Conservation (phyloP, 1,140 invertebrate species). For the Ceratitis capitata region DNA sequence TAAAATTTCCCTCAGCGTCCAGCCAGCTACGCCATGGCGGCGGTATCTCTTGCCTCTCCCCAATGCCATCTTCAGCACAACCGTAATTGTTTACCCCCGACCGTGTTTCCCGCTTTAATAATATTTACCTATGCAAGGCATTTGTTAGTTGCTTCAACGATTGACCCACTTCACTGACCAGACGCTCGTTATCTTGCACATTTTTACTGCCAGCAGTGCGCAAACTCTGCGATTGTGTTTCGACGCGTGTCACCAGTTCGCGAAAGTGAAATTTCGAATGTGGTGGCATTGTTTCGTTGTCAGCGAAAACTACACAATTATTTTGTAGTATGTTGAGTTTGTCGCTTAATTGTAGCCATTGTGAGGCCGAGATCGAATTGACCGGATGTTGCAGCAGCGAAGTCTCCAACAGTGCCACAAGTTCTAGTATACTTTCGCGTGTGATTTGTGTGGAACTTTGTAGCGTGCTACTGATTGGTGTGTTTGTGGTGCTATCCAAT, state of each 20-base stretch:
- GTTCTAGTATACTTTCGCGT: slow-evolving; percentile 76
- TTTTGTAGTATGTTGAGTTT: slow-evolving; percentile 82
- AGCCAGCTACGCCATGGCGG: slow-evolving; percentile 49
- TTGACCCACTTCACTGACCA: slow-evolving; percentile 79
- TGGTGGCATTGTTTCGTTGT: slow-evolving; percentile 79
- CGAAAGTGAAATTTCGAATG: slow-evolving; percentile 90
- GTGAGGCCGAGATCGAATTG: slow-evolving; percentile 71
- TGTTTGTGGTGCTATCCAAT: slow-evolving; percentile 40
- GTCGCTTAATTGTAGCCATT: slow-evolving; percentile 85
- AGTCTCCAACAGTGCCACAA: slow-evolving; percentile 75
- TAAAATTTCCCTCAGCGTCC: slow-evolving; percentile 63
- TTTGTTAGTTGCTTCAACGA: slow-evolving; percentile 85
- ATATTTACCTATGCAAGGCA: slow-evolving; percentile 79
- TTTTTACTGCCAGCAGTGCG: slow-evolving; percentile 78
- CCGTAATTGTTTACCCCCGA: slow-evolving; percentile 39
- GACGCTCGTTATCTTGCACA: slow-evolving; percentile 74
- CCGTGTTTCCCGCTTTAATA: slow-evolving; percentile 56
- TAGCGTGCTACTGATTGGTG: slow-evolving; percentile 40
- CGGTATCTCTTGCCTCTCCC: background rate
- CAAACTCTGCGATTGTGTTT: slow-evolving; percentile 80
- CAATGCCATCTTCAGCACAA: slow-evolving; percentile 39
- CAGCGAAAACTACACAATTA: slow-evolving; percentile 77
- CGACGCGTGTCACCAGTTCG: slow-evolving; percentile 83
- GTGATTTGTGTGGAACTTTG: slow-evolving; percentile 63
- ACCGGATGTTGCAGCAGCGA: slow-evolving; percentile 71